phyloP scores from a whole-genome alignment of 2,113 vertebrate species.

The Sylvietta virens region DNA sequence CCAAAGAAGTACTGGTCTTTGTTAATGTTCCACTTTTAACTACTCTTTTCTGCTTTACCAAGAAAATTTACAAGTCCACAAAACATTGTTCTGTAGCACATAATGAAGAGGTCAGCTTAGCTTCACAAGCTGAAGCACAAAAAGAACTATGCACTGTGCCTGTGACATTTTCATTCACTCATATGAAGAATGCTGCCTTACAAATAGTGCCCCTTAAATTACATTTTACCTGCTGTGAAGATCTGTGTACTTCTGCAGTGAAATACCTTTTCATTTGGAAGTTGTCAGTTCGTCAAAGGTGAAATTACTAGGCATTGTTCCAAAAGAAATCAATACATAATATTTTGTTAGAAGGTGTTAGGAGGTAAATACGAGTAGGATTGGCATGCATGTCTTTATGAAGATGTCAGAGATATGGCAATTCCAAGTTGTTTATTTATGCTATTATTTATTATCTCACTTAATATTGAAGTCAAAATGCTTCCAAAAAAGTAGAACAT shows the following conservation, averaged over 20 bases:
- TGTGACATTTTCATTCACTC: conserved; percentile 20
- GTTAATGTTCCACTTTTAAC: not conserved
- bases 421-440: not conserved
- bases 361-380: not conserved
- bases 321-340: conserved; percentile 36
- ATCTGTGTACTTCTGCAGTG: conserved; percentile 27
- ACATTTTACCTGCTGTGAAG: conserved; percentile 53
- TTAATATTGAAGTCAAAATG: not conserved
- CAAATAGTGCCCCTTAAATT: conserved; percentile 34
- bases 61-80: not conserved
- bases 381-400: not conserved
- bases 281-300: conserved; percentile 40
- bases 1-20: not conserved
- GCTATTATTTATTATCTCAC: not conserved
- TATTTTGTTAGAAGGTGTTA: conserved; percentile 1
- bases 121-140: not conserved
- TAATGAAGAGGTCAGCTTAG: conserved; percentile 17
- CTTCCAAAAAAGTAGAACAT: not conserved
- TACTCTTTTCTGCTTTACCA: not conserved
- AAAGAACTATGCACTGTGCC: not conserved
- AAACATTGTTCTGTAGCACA: not conserved
- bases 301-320: conserved; percentile 41
- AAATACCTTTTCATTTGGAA: conserved; percentile 58
- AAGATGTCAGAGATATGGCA: not conserved
- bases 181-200: conserved; percentile 3